phyloP scores from a whole-genome alignment of 2,888 invertebrate species.

The Xylota sylvarum region DNA sequence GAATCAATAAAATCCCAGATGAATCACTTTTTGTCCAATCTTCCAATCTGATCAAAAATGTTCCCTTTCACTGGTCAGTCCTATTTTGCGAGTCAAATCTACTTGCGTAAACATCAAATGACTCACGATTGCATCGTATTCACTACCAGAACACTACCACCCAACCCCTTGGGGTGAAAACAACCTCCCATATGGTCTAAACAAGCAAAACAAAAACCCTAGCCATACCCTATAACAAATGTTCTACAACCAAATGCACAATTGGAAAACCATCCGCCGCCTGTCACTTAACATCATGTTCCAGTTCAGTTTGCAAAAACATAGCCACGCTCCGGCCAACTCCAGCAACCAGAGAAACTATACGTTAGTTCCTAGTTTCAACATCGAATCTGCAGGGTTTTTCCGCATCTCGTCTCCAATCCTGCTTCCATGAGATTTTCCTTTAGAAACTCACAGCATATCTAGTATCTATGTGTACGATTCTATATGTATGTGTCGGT shows the following conservation, averaged over 20 bases:
- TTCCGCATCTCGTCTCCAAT: background rate
- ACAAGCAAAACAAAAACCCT: conserved; percentile 18
- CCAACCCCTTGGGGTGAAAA: background rate
- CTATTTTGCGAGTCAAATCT: background rate
- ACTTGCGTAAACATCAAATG: conserved; percentile 43
- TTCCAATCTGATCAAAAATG: conserved; percentile 9
- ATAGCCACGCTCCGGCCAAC: conserved; percentile 35
- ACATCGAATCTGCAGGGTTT: conserved; percentile 27
- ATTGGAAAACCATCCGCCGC: conserved; percentile 72
- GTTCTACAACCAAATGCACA: conserved; percentile 65
- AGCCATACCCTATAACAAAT: conserved; percentile 29
- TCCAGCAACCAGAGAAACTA: background rate
- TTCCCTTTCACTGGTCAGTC: conserved; percentile 28
- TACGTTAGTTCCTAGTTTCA: conserved; percentile 31
- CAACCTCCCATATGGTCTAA: background rate
- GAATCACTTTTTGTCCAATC: background rate
- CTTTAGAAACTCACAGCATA: conserved; percentile 22
- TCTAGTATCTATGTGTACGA: background rate
- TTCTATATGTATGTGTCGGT: conserved; percentile 5
- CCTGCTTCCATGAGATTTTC: conserved; percentile 1
- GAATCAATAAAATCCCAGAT: background rate
- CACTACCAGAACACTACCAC: background rate
- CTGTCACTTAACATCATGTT: conserved; percentile 75
- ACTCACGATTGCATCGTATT: conserved; percentile 27
- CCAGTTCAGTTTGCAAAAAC: conserved; percentile 69